Evolutionary conservation across 2,113 vertebrate species (phyloP).

Genomic region (Baryphthengus martii): DNA sequence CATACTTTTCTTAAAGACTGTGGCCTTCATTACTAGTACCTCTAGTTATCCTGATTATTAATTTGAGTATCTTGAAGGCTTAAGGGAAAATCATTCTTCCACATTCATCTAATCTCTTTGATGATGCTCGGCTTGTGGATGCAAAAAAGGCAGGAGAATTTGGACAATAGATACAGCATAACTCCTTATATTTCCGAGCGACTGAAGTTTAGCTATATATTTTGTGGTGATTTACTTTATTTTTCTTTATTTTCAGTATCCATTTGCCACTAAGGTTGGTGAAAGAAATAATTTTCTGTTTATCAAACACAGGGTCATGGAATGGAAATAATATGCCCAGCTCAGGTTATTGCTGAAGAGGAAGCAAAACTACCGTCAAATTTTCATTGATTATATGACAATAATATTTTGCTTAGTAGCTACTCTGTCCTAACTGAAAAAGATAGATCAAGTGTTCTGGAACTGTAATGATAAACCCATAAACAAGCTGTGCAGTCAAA

Average conservation of each 20-base stretch:
- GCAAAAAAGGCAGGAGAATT: not conserved
- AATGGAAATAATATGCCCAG: not conserved
- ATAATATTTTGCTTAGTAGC: constrained; percentile 10
- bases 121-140: not conserved
- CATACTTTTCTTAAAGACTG: not conserved
- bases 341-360: not conserved
- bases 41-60: not conserved
- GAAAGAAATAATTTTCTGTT: not conserved
- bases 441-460: not conserved
- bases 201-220: not conserved
- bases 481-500: not conserved
- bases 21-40: not conserved
- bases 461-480: not conserved
- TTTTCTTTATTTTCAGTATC: not conserved
- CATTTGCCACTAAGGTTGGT: not conserved
- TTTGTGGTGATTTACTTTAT: not conserved
- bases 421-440: not conserved
- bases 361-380: not conserved
- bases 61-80: not conserved
- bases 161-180: not conserved
- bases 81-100: not conserved
- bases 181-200: not conserved
- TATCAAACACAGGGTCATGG: not conserved
- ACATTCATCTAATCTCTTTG: not conserved
- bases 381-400: constrained; percentile 19